These are phyloP conservation scores for Squalus acanthias DNA, from an alignment of 2,797 vertebrate genomes.

Conservation along the genomic window DNA sequence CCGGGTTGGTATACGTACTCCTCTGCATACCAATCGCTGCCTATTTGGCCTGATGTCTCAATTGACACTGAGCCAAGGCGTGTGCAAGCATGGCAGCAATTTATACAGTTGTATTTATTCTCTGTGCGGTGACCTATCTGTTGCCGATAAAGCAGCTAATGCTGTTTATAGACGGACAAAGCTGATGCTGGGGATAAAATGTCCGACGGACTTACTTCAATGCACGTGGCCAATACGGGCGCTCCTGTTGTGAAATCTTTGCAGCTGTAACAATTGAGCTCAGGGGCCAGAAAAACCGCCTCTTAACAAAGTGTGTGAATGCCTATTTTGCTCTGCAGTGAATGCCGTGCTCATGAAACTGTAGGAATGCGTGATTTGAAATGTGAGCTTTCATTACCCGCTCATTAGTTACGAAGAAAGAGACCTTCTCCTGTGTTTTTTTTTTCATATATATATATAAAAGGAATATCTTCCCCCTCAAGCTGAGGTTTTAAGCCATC, in stretches of 20 bases:
- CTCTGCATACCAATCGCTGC: background rate
- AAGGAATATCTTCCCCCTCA: background rate
- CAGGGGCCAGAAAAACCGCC: background rate
- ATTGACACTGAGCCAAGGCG: background rate
- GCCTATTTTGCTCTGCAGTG: background rate
- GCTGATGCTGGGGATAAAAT: background rate
- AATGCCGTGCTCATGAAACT: background rate
- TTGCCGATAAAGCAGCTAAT: background rate
- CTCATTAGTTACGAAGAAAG: background rate
- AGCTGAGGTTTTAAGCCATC: background rate
- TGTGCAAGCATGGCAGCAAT: background rate
- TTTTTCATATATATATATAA: background rate
- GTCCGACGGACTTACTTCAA: background rate
- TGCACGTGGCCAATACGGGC: background rate
- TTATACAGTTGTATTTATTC: background rate
- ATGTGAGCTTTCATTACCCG: background rate
- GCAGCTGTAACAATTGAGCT: background rate
- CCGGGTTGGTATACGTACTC: background rate
- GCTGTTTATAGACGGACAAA: background rate
- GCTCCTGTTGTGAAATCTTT: background rate
- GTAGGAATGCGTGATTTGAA: background rate
- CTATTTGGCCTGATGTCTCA: background rate
- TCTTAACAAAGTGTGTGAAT: background rate
- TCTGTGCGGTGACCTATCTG: background rate
- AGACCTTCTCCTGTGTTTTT: background rate